phyloP scores from a whole-genome alignment of 2,888 invertebrate genomes.

The Escarpia spicata region DNA sequence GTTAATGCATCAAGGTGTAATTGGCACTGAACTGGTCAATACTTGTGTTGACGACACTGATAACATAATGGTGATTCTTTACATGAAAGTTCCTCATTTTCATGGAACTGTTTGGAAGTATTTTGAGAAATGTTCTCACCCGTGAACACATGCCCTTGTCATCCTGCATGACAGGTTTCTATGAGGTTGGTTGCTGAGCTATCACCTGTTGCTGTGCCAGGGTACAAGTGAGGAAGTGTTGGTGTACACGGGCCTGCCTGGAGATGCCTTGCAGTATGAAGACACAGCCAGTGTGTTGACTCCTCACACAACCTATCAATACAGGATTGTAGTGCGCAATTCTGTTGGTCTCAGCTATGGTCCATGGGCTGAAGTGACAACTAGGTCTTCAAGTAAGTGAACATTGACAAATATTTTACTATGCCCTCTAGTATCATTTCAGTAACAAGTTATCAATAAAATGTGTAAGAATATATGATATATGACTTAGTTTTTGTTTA shows the following conservation, averaged over 20 bases:
- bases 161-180: neutral
- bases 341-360: slow-evolving; percentile 52
- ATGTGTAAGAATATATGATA: too few relatives aligned
- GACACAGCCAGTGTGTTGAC: slow-evolving; percentile 54
- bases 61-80: neutral
- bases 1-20: too few relatives aligned
- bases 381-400: slow-evolving; percentile 59
- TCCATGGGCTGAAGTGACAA: slow-evolving; percentile 55
- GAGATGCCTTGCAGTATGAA: slow-evolving; percentile 45
- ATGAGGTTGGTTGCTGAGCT: neutral
- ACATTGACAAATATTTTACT: neutral
- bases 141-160: neutral
- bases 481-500: too few relatives aligned
- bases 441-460: too few relatives aligned
- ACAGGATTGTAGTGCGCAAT: slow-evolving; percentile 56
- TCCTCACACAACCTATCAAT: slow-evolving; percentile 59
- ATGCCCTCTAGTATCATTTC: neutral
- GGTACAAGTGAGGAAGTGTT: neutral
- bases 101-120: neutral
- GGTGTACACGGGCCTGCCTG: slow-evolving; percentile 27
- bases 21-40: too few relatives aligned
- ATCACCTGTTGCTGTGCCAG: neutral
- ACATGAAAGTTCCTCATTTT: neutral
- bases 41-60: too few relatives aligned
- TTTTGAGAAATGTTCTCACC: neutral